These are phyloP conservation scores for Tachysurus fulvidraco DNA, from an alignment of 2,113 vertebrate genomes.

Conservation along the genomic window DNA sequence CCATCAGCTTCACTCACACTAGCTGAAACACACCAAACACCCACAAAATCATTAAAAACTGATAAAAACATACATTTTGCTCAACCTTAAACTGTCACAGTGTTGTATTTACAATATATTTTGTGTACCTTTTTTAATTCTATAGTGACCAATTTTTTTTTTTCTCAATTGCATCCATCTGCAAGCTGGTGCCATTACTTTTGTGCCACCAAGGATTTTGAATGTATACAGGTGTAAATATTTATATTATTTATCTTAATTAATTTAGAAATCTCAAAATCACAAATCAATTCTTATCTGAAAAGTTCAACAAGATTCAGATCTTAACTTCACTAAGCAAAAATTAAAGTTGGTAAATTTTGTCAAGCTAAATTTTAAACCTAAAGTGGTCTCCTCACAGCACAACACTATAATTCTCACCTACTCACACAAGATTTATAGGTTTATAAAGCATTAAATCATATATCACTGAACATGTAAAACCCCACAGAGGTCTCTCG, in stretches of 20 bases:
- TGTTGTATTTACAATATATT: not conserved
- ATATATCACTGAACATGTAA: not conserved
- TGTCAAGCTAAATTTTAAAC: not conserved
- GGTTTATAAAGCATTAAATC: not conserved
- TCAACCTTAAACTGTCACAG: not conserved
- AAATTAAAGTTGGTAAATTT: not conserved
- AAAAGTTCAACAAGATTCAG: not conserved
- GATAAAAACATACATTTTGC: not conserved
- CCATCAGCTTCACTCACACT: conserved; percentile 3
- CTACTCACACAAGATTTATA: not conserved
- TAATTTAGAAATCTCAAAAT: not conserved
- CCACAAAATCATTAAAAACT: not conserved
- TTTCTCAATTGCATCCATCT: not conserved
- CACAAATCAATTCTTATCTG: not conserved
- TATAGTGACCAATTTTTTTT: not conserved
- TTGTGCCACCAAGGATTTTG: not conserved
- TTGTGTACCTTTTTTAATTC: not conserved
- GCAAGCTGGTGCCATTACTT: not conserved
- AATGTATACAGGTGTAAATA: not conserved
- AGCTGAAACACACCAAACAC: conserved; percentile 26
- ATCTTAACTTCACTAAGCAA: not conserved
- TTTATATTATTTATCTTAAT: not conserved
- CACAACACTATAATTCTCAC: not conserved
- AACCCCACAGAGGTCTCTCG: not conserved
- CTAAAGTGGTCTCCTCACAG: not conserved